Conservation (phyloP, 2,888 invertebrate genomes). For the Camptogramma bilineatum region DNA sequence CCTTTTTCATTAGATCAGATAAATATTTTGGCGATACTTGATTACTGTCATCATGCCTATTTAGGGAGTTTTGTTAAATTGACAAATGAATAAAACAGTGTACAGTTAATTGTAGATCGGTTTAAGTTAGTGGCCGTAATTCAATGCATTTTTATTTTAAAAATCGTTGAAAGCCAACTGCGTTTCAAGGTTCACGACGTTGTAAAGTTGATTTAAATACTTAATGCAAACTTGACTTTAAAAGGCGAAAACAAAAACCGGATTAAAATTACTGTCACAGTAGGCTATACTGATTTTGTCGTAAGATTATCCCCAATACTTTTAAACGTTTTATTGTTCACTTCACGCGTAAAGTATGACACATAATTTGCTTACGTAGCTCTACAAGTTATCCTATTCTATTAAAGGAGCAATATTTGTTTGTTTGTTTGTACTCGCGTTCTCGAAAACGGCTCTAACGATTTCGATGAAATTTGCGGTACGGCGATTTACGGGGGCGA, state of each 20-base stretch:
- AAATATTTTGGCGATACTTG: too few relatives aligned
- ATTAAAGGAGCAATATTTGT: too few relatives aligned
- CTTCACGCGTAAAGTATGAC: background rate
- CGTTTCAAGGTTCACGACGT: constrained; percentile 16
- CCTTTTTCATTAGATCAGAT: too few relatives aligned
- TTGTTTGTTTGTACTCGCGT: too few relatives aligned
- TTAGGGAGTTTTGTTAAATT: too few relatives aligned
- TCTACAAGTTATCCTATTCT: background rate
- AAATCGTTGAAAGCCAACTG: constrained; percentile 2
- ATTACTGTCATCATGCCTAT: too few relatives aligned
- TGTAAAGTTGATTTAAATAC: constrained; percentile 28
- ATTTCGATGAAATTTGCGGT: too few relatives aligned
- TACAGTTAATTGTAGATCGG: background rate
- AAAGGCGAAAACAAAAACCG: constrained; percentile 27
- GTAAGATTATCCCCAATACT: background rate
- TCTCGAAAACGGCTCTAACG: too few relatives aligned
- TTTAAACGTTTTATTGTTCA: background rate
- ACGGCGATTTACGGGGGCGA: too few relatives aligned
- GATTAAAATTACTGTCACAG: constrained; percentile 19
- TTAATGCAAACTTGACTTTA: constrained; percentile 14
- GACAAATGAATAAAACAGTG: background rate
- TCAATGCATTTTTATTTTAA: background rate
- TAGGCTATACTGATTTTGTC: constrained; percentile 14
- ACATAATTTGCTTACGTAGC: background rate
- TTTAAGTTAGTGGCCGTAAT: background rate